Evolutionary conservation across 2,888 invertebrate species (phyloP), one percentile per base, ranked within the genome.

Genomic region (Caenorhabditis sulstoni): DNA sequence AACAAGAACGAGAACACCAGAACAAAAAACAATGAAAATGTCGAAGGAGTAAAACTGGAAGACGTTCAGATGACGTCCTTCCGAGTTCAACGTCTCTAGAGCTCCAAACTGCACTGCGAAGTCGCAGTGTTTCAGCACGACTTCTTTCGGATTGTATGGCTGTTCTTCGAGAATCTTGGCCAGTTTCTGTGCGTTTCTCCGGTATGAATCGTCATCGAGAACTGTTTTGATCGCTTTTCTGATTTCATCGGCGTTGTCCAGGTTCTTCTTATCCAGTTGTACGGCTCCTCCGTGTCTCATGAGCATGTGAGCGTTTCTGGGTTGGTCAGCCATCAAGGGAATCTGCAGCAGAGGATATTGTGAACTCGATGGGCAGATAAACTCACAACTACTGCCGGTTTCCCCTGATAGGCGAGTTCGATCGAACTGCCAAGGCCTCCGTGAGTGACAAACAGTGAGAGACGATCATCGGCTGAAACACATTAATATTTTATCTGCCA

Each of bases 321-420:
- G 73, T 74, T 81, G 81, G 49, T 81, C 81, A 11, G 68, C 78
- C 62, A 81, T 67, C 20, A 81, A n/a, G 22, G 81, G 81, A 47
- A 81, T 75, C 77, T 78, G 18, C 3, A 49, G 16, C 16, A 57
- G 5, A 9, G 8, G 22, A 44, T n/a, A 16, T 5, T 39, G 22
- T 66, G 59, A 35, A 37, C 3, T 11, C 11, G 14, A 14, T 8
- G 41, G 37, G 11, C 11, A 11, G 11, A 41, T 14, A 45, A 44
- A 45, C 55, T 20, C 9, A 75, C 67, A 0, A 67, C 29, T 47
- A 75, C 20, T 5, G 75, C 67, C 7, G 75, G 75, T 49, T 67
- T 75, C 18, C 75, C 75, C n/a, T 44, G 41, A 53, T 61, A 62
- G 18, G 75, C 75, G 0, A 75, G 35, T 20, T 75, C 75, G 14